These are phyloP conservation scores for Timema podura DNA, from an alignment of 2,888 invertebrate genomes.

Conservation along the genomic window DNA sequence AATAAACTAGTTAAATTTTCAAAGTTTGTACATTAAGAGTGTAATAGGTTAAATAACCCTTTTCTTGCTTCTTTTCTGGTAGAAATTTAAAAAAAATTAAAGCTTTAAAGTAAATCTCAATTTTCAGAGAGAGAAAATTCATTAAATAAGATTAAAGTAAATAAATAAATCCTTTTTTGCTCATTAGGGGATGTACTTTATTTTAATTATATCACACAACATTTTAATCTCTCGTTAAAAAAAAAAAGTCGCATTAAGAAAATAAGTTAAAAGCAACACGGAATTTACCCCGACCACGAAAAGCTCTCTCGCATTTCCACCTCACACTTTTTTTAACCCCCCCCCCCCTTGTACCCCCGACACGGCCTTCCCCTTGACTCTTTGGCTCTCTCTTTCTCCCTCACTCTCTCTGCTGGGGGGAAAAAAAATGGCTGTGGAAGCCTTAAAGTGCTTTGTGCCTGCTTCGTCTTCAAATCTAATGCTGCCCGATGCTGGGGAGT, in stretches of 20 bases:
- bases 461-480: slow-evolving; percentile 31
- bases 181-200: slow-evolving; percentile 11
- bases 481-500: slow-evolving; percentile 36
- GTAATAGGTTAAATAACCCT: too few species aligned
- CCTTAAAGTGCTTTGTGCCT: slow-evolving; percentile 31
- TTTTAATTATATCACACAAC: slow-evolving; percentile 10
- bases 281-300: slow-evolving; percentile 20
- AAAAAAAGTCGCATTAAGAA: slow-evolving; percentile 11
- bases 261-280: slow-evolving; percentile 4
- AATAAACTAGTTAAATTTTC: too few species aligned
- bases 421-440: slow-evolving; percentile 14
- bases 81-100: too few species aligned
- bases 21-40: too few species aligned
- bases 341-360: too few species aligned
- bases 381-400: background rate
- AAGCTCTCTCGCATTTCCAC: slow-evolving; percentile 12
- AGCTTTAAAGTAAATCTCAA: too few species aligned
- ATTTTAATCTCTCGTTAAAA: slow-evolving; percentile 16
- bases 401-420: background rate
- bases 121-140: too few species aligned
- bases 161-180: slow-evolving; percentile 14
- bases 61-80: too few species aligned
- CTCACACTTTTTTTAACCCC: background rate
- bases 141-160: too few species aligned
- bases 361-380: background rate